phyloP scores from a whole-genome alignment of 2,113 vertebrate genomes.

The Corvus cornix region DNA sequence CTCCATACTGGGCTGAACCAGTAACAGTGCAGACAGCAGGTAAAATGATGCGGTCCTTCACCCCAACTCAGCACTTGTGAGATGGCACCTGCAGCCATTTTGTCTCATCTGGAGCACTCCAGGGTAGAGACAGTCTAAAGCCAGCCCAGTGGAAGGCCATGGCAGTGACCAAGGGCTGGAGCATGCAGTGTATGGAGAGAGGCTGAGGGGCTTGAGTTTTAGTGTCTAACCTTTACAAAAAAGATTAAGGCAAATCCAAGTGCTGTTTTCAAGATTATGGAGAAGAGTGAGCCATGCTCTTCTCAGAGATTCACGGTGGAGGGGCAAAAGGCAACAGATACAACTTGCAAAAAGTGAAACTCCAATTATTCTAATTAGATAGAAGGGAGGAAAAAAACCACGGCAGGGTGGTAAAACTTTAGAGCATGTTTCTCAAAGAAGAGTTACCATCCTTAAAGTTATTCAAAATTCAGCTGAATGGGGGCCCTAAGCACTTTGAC shows the following conservation, averaged over 20 bases:
- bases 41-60: neutral
- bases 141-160: neutral
- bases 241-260: neutral
- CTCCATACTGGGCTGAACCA: neutral
- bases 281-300: neutral
- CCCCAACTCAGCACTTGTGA: neutral
- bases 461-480: neutral
- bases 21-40: neutral
- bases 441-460: neutral
- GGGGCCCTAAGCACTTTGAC: neutral
- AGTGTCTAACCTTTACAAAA: neutral
- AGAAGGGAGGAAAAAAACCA: neutral
- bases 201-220: neutral
- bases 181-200: accelerated
- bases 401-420: neutral
- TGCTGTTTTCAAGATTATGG: neutral
- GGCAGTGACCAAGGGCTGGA: neutral
- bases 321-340: neutral
- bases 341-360: neutral
- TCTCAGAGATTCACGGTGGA: neutral
- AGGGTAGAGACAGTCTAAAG: neutral
- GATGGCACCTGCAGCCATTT: neutral
- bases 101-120: neutral
- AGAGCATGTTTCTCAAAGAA: neutral
- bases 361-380: neutral